Conservation (phyloP, 2,113 vertebrate species). For the Mus spicilegus region DNA sequence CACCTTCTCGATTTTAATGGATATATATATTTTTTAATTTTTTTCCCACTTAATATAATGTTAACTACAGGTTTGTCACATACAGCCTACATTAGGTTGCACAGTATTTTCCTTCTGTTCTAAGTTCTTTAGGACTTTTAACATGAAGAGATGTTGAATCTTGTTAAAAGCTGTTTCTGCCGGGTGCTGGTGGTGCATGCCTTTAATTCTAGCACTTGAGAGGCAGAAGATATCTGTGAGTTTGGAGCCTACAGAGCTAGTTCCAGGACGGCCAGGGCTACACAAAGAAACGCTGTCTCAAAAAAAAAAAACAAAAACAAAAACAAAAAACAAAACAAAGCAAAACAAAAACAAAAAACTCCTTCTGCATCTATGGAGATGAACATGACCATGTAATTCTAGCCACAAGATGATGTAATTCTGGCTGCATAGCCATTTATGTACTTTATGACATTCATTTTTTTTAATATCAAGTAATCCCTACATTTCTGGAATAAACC, state of each 20-base stretch:
- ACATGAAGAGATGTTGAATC: no score
- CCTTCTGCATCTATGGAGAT: not conserved
- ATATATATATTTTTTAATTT: not conserved
- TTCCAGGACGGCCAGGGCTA: no score
- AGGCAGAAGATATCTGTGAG: no score
- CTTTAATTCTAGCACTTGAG: no score
- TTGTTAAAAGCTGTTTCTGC: not conserved
- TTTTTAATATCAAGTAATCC: not conserved
- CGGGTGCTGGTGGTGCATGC: no score
- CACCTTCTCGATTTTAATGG: not conserved
- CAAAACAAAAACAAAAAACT: not conserved
- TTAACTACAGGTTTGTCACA: not conserved
- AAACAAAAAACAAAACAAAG: no score
- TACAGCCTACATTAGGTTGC: no score
- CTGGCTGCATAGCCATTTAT: not conserved
- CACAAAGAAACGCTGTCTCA: no score
- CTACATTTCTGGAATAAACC: not conserved
- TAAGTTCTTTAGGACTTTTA: not conserved
- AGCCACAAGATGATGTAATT: not conserved
- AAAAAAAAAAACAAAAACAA: no score
- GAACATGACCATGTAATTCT: not conserved
- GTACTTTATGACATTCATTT: not conserved
- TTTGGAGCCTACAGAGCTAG: no score
- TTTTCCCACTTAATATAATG: not conserved
- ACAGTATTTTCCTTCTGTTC: not conserved